phyloP scores from a whole-genome alignment of 1,140 invertebrate species.

The Rhagoletis pomonella region DNA sequence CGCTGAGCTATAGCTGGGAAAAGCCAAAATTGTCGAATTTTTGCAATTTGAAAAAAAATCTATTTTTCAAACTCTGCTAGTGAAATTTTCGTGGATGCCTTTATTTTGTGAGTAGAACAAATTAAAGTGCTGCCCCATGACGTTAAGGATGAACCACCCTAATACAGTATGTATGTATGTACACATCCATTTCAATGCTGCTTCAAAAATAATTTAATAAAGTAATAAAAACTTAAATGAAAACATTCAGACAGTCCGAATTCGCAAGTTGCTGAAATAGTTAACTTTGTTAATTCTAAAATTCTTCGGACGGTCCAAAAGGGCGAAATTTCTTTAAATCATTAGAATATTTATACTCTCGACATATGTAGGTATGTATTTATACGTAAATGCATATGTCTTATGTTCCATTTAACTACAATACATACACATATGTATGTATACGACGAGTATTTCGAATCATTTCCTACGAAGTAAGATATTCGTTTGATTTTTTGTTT shows the following conservation, averaged over 20 bases:
- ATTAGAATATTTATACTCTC: constrained; percentile 4
- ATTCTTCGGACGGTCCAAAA: constrained; percentile 48
- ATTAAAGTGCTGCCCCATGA: no score
- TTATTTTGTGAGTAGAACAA: no score
- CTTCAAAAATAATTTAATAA: not conserved
- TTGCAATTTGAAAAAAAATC: no score
- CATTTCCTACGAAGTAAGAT: not conserved
- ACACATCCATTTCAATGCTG: no score
- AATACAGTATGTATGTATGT: no score
- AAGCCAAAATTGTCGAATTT: no score
- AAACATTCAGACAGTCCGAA: constrained; percentile 45
- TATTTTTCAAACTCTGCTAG: no score
- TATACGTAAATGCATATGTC: not conserved
- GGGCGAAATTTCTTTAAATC: constrained; percentile 29
- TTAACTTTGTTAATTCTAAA: constrained; percentile 32
- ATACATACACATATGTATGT: not conserved
- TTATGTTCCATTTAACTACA: no score
- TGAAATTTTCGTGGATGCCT: no score
- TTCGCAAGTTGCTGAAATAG: not conserved
- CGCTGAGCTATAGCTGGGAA: no score
- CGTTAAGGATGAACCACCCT: no score
- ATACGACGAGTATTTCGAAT: not conserved
- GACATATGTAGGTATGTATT: not conserved
- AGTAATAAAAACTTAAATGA: not conserved
- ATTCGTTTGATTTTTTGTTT: not conserved